These are phyloP conservation scores for Eulemur coronatus DNA, from an alignment of 2,797 vertebrate genomes.

Conservation along the genomic window DNA sequence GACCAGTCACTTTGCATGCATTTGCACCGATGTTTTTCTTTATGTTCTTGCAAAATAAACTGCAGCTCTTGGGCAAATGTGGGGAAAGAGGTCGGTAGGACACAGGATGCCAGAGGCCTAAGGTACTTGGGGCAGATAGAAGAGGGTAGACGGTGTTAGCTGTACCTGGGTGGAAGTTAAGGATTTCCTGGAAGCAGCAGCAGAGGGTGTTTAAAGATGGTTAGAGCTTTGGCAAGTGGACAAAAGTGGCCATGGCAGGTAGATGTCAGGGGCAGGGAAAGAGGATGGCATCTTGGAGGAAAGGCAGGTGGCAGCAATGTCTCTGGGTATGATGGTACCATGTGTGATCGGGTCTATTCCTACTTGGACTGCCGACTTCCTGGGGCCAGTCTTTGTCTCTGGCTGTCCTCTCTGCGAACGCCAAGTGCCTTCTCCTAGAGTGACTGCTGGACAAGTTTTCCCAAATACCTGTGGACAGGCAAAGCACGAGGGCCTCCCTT, in stretches of 20 bases:
- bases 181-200: not conserved
- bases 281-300: too few species aligned
- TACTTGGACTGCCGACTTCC: not conserved
- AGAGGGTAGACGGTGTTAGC: fast-evolving
- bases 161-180: not conserved
- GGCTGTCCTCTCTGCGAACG: not conserved
- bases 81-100: not conserved
- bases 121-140: not conserved
- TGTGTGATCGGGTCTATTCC: not conserved
- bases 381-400: not conserved
- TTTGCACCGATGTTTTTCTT: not conserved
- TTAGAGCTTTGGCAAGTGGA: not conserved
- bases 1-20: not conserved
- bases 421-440: not conserved
- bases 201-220: not conserved
- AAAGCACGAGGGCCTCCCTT: not conserved
- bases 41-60: not conserved
- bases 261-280: not conserved
- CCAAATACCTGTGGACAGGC: not conserved
- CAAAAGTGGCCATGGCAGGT: not conserved
- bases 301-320: fast-evolving
- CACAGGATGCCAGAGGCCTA: fast-evolving
- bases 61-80: not conserved
- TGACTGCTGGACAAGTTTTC: not conserved
- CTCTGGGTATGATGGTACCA: not conserved